Conservation (phyloP, 2,113 vertebrate genomes). For the Forbesichthys papilliferus region DNA sequence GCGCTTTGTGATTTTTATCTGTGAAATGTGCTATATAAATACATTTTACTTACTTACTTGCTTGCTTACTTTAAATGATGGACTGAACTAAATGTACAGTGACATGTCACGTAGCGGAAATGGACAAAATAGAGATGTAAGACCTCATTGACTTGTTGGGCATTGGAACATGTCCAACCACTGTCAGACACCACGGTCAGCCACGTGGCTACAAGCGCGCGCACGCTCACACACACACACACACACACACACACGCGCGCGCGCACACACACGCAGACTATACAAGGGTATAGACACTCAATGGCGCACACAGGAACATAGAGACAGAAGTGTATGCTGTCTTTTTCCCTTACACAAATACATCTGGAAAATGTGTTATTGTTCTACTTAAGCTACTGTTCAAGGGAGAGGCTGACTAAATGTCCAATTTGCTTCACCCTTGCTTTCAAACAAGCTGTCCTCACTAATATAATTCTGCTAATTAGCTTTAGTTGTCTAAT, state of each 20-base stretch:
- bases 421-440: too few relatives aligned
- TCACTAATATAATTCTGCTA: too few relatives aligned
- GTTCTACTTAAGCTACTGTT: background rate
- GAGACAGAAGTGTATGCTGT: background rate
- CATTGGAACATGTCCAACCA: slow-evolving; percentile 13
- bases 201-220: background rate
- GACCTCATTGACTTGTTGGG: slow-evolving; percentile 10
- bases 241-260: background rate
- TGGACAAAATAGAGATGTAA: background rate
- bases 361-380: background rate
- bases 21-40: too few relatives aligned
- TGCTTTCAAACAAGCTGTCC: too few relatives aligned
- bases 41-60: too few relatives aligned
- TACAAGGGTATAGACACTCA: background rate
- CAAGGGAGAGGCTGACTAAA: too few relatives aligned
- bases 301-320: background rate
- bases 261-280: background rate
- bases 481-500: too few relatives aligned
- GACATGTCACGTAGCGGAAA: background rate
- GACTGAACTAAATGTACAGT: background rate
- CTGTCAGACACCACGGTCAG: slow-evolving; percentile 3
- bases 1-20: too few relatives aligned
- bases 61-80: too few relatives aligned
- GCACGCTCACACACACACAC: background rate
- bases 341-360: background rate